Percentiles rank a stretch among this genome's conserved stretches.
phyloP scores from a whole-genome alignment of 2,888 invertebrate genomes.

The Lordiphosa fenestrarum region DNA sequence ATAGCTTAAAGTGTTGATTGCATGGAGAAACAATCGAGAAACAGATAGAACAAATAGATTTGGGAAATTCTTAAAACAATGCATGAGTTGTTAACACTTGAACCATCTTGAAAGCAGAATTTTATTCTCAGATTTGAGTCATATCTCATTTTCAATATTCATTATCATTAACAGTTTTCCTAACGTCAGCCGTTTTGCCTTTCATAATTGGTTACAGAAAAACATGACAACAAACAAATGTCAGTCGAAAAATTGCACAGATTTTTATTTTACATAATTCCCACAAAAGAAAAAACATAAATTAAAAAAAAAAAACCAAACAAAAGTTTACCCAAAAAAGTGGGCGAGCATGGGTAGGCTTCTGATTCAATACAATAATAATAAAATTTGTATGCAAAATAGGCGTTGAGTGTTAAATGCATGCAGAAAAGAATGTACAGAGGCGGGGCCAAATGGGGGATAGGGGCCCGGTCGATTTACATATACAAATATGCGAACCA shows the following conservation, averaged over 20 bases:
- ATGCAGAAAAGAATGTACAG: conserved; percentile 42
- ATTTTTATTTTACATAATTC: conserved; percentile 69
- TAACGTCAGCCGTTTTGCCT: no score
- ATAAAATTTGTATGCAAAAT: conserved; percentile 75
- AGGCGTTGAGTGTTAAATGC: conserved; percentile 75
- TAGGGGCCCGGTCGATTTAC: conserved; percentile 46
- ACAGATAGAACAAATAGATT: no score
- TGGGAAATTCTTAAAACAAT: no score
- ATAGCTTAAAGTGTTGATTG: no score
- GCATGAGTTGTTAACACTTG: no score
- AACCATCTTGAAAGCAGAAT: no score
- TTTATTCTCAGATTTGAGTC: no score
- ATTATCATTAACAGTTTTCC: no score
- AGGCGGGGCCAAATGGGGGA: conserved; percentile 4
- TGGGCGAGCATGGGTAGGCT: conserved; percentile 11
- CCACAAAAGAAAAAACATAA: conserved; percentile 19
- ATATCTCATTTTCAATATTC: no score
- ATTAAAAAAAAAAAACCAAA: conserved; percentile 20
- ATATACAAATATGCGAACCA: conserved; percentile 57
- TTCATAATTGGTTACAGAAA: conserved; percentile 34
- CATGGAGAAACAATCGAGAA: no score
- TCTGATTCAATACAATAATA: conserved; percentile 72
- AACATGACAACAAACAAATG: conserved; percentile 73
- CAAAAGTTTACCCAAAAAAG: conserved; percentile 17
- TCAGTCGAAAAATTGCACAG: conserved; percentile 59